Base-by-base conservation (phyloP, 2,888 invertebrate species). In the Prenolepis imparis region DNA sequence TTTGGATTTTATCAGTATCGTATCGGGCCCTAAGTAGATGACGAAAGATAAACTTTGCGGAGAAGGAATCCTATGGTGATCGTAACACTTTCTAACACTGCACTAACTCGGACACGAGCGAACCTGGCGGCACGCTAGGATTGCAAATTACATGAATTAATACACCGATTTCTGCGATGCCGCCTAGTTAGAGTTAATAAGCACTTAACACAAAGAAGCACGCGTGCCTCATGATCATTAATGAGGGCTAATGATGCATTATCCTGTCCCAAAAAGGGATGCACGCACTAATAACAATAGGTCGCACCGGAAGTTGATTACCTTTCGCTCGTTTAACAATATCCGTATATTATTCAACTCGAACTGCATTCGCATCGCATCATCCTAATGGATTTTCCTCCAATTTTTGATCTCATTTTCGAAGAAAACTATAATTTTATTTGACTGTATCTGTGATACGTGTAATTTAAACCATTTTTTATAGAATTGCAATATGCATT, bases 121-220 rank as follows among this genome's bases (percentile, higher is more conserved):
- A 75, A 74, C 82, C 55, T 74, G 68, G 48, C 81, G 86, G 82
- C 87, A 82, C 63, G 82, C 57, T 72, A 83, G 66, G 85, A 83
- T 89, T 83, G 85, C 83, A 89, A 89, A 89, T 89, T 86, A 86
- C 87, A 80, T 78, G 87, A 89, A 89, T 89, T 87, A 89, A 89
- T 89, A 84, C 83, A 87, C 86, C 78, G 86, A 82, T 83, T 84
- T 86, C 80, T 85, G 82, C 82, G 80, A 75, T 85, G 81, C 52
- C 77, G 57, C 44, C 70, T 84, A 78, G 81, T 74, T 82, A 82
- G 55, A 77, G 82, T 87, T 89, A 89, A 89, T 86, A 86, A 89
- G 82, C 82, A 67, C 86, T 89, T 87, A 86, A 87, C 84, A 72
- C 83, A 87, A 84, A 86, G 84, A 63, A 59, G 77, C 67, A 55